Conservation (phyloP, 2,113 vertebrate species). For the Dermatemys mawii region DNA sequence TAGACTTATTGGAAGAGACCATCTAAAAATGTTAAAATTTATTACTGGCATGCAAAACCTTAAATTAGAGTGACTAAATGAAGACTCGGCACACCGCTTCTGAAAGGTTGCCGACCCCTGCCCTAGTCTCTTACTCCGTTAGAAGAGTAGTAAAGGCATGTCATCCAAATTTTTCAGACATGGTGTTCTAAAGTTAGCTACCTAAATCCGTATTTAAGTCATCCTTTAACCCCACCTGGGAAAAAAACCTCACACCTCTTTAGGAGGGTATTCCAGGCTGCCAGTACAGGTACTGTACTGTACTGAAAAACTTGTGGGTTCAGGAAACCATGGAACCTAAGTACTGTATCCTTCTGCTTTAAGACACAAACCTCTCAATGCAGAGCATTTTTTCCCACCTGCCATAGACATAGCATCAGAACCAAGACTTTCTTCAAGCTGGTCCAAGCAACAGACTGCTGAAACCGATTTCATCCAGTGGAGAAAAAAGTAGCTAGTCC, state of each 20-base stretch:
- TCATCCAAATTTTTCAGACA: background rate
- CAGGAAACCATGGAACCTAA: background rate
- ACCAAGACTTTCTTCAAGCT: background rate
- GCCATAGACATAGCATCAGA: background rate
- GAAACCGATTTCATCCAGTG: background rate
- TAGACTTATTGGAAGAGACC: too few relatives aligned
- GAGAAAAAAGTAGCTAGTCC: background rate
- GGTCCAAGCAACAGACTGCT: background rate
- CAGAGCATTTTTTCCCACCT: background rate
- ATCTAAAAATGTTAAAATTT: too few relatives aligned
- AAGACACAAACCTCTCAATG: background rate
- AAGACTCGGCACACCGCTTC: too few relatives aligned
- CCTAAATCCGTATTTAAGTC: background rate
- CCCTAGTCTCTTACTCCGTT: fast-evolving
- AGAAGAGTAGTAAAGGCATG: background rate
- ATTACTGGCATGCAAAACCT: too few relatives aligned
- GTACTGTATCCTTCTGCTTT: background rate
- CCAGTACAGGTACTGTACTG: background rate
- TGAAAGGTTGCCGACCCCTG: too few relatives aligned
- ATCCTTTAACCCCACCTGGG: background rate
- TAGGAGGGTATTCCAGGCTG: background rate
- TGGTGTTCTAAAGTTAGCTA: background rate
- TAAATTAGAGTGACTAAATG: too few relatives aligned
- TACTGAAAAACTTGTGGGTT: background rate
- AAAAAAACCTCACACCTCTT: background rate